phyloP scores from a whole-genome alignment of 2,113 vertebrate genomes.

The Chamaea fasciata region DNA sequence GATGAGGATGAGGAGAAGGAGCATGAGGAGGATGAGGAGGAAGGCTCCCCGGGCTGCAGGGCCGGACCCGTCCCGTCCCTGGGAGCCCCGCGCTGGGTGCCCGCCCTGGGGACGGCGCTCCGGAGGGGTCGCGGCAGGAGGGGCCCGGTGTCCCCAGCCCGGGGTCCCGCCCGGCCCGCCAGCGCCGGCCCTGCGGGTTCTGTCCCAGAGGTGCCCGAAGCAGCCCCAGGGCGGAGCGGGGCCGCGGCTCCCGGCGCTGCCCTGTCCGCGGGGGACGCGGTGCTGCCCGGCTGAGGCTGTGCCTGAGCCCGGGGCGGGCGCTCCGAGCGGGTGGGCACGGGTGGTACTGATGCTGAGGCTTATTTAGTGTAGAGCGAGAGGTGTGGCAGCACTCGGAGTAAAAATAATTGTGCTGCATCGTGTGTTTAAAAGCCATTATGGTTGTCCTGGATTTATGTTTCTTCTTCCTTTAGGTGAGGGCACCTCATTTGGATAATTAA shows the following conservation, averaged over 20 bases:
- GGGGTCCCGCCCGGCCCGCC: not conserved
- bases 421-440: not conserved
- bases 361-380: not conserved
- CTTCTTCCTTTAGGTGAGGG: not conserved
- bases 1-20: not conserved
- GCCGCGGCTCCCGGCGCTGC: not conserved
- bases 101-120: not conserved
- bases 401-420: not conserved
- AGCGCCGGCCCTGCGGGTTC: rapidly evolving
- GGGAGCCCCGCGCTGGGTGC: not conserved
- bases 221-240: rapidly evolving
- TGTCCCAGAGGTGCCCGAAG: rapidly evolving
- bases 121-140: not conserved
- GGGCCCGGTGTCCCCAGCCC: not conserved
- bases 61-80: not conserved
- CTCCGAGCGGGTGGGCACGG: not conserved
- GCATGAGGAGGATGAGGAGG: not conserved
- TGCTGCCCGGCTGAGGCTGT: not conserved
- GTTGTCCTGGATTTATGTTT: not conserved
- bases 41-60: not conserved
- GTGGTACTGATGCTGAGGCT: not conserved
- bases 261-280: rapidly evolving
- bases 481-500: conserved; percentile 2
- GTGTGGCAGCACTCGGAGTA: not conserved
- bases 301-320: not conserved